These are phyloP conservation scores for Poeciliopsis occidentalis DNA, from an alignment of 2,113 vertebrate species.

Conservation along the genomic window DNA sequence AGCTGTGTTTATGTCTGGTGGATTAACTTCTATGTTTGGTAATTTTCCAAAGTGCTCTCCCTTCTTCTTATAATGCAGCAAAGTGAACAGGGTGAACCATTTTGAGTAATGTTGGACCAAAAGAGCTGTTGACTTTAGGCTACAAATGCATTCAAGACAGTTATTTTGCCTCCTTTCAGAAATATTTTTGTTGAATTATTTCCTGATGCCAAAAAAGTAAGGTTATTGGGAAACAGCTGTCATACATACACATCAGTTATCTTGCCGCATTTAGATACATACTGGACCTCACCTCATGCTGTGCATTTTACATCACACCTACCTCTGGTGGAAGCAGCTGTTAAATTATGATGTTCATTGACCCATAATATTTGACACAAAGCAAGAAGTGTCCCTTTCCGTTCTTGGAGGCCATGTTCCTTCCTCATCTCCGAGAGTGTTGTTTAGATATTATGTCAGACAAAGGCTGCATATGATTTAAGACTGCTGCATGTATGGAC, in stretches of 20 bases:
- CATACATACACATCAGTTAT: not conserved
- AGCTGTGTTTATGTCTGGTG: no score
- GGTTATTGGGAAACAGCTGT: no score
- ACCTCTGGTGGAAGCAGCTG: constrained; percentile 25
- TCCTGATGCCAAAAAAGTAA: no score
- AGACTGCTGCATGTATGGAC: constrained; percentile 1
- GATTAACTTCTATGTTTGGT: no score
- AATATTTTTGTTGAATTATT: no score
- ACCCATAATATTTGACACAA: constrained; percentile 35
- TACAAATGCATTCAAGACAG: no score
- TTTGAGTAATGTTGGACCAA: no score
- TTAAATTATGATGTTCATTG: constrained; percentile 52
- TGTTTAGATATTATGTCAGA: constrained; percentile 36
- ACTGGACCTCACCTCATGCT: constrained; percentile 23
- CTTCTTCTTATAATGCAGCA: no score
- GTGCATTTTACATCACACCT: not conserved
- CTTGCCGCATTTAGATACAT: constrained; percentile 12
- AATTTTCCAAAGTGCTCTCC: no score
- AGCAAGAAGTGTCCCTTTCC: constrained; percentile 28
- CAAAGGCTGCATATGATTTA: constrained; percentile 56
- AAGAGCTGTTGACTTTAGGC: no score
- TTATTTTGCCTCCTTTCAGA: no score
- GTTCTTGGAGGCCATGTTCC: constrained; percentile 45
- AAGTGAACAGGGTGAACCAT: no score
- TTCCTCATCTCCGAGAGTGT: constrained; percentile 27